Evolutionary conservation across 2,113 vertebrate species (phyloP).

Genomic region (Cyprinodon tularosa): DNA sequence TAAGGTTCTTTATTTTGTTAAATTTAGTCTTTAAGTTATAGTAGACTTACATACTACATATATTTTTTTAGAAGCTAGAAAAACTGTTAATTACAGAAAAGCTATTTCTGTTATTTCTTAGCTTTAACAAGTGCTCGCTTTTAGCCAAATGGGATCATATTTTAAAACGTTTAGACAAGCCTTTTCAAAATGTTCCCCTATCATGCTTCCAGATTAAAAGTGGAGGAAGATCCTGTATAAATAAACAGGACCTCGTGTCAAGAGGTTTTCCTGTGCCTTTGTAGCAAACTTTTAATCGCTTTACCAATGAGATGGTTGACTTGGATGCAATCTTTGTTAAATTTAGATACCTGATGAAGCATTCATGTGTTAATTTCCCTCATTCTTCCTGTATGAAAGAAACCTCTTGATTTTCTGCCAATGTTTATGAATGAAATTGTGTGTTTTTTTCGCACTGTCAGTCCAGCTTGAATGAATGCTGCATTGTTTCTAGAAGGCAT

Average conservation of each 20-base stretch:
- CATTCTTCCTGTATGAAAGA: neutral
- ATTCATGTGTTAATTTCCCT: neutral
- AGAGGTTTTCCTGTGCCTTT: neutral
- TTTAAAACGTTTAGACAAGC: neutral
- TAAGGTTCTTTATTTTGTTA: no score
- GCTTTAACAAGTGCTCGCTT: no score
- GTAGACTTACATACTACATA: no score
- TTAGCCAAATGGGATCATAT: neutral
- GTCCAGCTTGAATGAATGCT: neutral
- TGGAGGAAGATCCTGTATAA: no score
- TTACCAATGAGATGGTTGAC: neutral
- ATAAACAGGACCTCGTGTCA: no score
- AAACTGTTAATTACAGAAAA: no score
- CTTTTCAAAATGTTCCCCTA: neutral
- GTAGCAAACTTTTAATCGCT: neutral
- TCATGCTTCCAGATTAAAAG: neutral
- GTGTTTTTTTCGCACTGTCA: neutral
- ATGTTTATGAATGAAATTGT: neutral
- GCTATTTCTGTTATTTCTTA: no score
- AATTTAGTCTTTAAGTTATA: no score
- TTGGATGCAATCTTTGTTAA: neutral
- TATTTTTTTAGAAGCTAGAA: no score
- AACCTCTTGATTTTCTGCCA: neutral
- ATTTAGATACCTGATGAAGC: neutral
- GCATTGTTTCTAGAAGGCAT: no score